Percentiles rank a stretch among this genome's conserved stretches.
These are phyloP conservation scores for Calypte anna DNA, from an alignment of 2,113 vertebrate genomes.

Conservation along the genomic window DNA sequence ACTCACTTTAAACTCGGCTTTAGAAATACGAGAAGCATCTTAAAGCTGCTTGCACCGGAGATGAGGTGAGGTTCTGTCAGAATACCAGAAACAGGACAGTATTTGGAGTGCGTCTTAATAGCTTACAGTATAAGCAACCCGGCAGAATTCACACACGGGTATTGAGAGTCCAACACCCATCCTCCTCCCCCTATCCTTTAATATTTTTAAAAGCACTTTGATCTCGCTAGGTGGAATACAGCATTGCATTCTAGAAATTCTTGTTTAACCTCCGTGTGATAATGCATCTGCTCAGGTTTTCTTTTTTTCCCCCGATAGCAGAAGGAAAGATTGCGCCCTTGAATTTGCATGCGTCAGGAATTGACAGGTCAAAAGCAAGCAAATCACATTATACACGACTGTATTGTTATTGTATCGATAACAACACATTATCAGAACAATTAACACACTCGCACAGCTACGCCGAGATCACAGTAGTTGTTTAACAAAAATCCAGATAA, in stretches of 20 bases:
- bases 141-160: neutral
- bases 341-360: conserved; percentile 38
- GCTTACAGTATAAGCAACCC: neutral
- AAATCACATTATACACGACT: conserved; percentile 45
- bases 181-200: neutral
- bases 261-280: neutral
- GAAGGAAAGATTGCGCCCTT: conserved; percentile 32
- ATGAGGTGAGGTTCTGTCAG: neutral
- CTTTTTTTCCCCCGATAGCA: neutral
- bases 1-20: neutral
- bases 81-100: neutral
- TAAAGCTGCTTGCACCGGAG: neutral
- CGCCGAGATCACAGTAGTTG: neutral
- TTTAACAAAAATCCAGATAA: conserved; percentile 52
- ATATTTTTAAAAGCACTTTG: neutral
- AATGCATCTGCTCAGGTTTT: neutral
- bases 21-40: neutral
- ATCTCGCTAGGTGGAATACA: neutral
- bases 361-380: conserved; percentile 57
- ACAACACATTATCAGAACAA: conserved; percentile 46
- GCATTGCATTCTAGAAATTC: conserved; percentile 22
- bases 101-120: neutral
- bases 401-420: conserved; percentile 62
- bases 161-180: neutral
- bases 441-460: conserved; percentile 36